Evolutionary conservation across 2,888 invertebrate species (phyloP).

Genomic region (Trichopoda pennipes): DNA sequence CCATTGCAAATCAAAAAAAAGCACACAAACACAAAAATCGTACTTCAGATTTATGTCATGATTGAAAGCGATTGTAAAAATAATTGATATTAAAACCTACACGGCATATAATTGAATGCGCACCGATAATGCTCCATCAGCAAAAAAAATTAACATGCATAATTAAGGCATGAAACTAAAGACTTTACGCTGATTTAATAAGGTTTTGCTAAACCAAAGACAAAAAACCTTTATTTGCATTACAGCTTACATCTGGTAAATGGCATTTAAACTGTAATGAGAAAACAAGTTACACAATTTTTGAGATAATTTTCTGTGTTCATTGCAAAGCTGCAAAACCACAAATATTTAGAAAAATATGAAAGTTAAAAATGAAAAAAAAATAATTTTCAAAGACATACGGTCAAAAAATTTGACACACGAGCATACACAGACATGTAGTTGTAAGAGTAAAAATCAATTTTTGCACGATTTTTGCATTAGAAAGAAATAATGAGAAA

Average conservation of each 20-base stretch:
- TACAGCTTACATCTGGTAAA: background rate
- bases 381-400: background rate
- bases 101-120: background rate
- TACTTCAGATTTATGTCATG: constrained; percentile 30
- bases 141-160: constrained; percentile 5
- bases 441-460: no score
- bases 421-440: no score
- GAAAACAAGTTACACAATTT: constrained; percentile 32
- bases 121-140: background rate
- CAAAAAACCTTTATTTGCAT: background rate
- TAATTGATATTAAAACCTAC: constrained; percentile 6
- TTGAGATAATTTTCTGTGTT: background rate
- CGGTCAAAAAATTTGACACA: background rate
- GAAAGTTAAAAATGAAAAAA: constrained; percentile 43
- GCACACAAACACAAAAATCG: background rate
- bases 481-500: no score
- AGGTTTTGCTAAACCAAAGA: constrained; percentile 9
- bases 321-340: constrained; percentile 1
- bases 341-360: constrained; percentile 25
- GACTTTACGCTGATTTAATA: constrained; percentile 1
- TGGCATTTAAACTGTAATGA: constrained; percentile 34
- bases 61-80: constrained; percentile 28
- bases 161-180: constrained; percentile 30
- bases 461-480: no score
- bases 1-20: no score